phyloP scores from a whole-genome alignment of 2,113 vertebrate species.

The Poicephalus gulielmi region DNA sequence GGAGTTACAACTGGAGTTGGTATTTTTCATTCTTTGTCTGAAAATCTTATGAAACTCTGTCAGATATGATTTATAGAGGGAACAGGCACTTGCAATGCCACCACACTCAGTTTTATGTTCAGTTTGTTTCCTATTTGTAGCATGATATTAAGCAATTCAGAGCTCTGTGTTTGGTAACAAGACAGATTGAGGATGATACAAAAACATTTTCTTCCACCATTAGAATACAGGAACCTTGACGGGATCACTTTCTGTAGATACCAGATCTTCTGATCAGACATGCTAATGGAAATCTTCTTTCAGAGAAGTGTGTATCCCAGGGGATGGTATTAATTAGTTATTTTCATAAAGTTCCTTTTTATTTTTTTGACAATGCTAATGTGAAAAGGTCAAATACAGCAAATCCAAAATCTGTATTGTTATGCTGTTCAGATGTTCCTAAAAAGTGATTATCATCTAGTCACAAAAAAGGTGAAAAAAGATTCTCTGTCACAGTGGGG shows the following conservation, averaged over 20 bases:
- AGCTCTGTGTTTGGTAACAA: not conserved
- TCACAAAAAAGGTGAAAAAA: not conserved
- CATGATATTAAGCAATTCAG: not conserved
- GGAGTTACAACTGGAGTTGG: not conserved
- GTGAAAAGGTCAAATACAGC: not conserved
- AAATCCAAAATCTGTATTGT: not conserved
- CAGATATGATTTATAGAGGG: not conserved
- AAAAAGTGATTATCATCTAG: rapidly evolving
- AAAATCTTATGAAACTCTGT: not conserved
- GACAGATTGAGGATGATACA: not conserved
- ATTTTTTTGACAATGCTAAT: not conserved
- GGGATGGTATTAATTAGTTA: not conserved
- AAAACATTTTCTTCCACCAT: not conserved
- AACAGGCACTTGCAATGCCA: not conserved
- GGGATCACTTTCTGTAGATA: not conserved
- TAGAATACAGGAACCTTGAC: not conserved
- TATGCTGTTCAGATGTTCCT: not conserved
- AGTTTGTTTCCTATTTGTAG: not conserved
- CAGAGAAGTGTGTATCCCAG: not conserved
- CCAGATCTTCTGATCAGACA: not conserved
- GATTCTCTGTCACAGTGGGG: not conserved
- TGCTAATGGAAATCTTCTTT: not conserved
- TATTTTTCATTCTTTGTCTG: not conserved
- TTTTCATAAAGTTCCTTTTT: not conserved
- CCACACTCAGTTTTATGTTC: not conserved